Base-by-base conservation (phyloP, 2,888 invertebrate species). In the Pterostichus madidus region DNA sequence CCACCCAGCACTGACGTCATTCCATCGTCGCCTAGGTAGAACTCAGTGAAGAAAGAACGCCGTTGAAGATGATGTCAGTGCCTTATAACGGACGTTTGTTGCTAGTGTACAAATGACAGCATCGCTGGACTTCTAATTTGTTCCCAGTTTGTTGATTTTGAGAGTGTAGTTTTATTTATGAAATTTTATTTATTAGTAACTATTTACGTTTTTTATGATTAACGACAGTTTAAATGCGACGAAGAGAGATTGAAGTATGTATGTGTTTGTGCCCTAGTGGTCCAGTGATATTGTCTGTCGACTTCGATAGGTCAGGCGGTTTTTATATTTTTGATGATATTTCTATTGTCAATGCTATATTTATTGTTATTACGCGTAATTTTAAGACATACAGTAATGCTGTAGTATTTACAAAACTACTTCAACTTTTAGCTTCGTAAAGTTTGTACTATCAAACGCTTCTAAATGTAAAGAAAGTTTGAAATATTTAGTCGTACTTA, bases 1-100 rank as follows among this genome's bases (percentile, higher is more conserved):
- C 80, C 2, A 81, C 80, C n/a, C 78, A 78, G 61, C 83, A 83
- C 44, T 83, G 77, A 83, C 44, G 11, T 17, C 80, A 83, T 77
- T 78, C 83, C 83, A 56, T 24, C 71, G 4, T 5, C 24, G 24
- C 44, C 44, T 44, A 44, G 44, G 1, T 44, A 11, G 8, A 10
- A 44, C 44, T 3, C 44, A 44, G 44, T 44, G 11, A 44, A n/a
- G n/a, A 39, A 5, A 39, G 39, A n/a, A 49, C 49, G 49, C 49
- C 49, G 49, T 49, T 10, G 49, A n/a, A 49, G 24, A 24, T 1
- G n/a, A 8, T 49, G 49, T 17, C 8, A 56, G 56, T 56, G 56
- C 56, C 56, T 56, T 56, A 17, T 39, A 5, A 49, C 56, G 56
- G 56, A 56, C 56, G 56, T 56, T 56, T 24, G 24, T 24, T 24